A percentile compares a stretch with the other conserved stretches of the same genome.
Evolutionary conservation across 2,888 invertebrate genomes (phyloP).

Genomic region (Arrhopalites spinosus): DNA sequence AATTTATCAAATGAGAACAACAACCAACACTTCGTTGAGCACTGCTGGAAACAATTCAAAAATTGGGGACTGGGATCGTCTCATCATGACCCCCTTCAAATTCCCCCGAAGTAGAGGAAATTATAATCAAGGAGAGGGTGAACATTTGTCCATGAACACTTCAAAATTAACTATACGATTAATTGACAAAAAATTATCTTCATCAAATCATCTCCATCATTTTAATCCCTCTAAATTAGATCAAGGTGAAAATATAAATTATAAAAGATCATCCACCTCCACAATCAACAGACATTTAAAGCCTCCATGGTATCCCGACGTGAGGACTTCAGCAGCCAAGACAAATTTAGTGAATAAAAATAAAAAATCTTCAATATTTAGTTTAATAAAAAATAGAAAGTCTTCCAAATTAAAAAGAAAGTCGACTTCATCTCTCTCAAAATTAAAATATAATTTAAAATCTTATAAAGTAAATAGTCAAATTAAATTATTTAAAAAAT

Average conservation of each 20-base stretch:
- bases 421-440: background rate
- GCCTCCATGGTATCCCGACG: background rate
- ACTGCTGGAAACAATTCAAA: background rate
- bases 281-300: background rate
- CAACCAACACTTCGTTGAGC: background rate
- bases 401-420: background rate
- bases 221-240: background rate
- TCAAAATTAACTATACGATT: background rate
- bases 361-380: background rate
- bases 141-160: background rate
- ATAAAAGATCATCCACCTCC: background rate
- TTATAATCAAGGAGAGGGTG: background rate
- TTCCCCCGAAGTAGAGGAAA: constrained; percentile 13
- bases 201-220: background rate
- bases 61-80: background rate
- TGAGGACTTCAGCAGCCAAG: background rate
- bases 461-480: background rate
- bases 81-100: constrained; percentile 12
- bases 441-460: background rate
- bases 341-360: constrained; percentile 5
- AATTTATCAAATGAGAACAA: background rate
- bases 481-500: background rate
- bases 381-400: background rate
- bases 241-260: background rate
- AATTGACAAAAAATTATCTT: background rate